These are phyloP conservation scores for Diplogasteroides magnus DNA, from an alignment of 1,140 invertebrate species.

Conservation along the genomic window DNA sequence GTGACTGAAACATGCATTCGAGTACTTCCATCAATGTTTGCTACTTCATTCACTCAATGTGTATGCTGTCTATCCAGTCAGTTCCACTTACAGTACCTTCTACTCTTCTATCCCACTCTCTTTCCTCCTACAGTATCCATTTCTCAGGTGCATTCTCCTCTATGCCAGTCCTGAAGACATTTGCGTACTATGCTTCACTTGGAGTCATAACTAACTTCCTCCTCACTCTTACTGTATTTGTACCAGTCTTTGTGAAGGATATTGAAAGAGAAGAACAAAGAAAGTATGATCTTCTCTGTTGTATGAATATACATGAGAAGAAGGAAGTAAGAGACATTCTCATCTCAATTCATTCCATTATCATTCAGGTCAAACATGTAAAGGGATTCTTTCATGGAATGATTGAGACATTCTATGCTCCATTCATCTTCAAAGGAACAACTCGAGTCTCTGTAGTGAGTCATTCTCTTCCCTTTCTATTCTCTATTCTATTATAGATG, in stretches of 20 bases:
- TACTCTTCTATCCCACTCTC: neutral
- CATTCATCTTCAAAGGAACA: neutral
- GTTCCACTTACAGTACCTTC: neutral
- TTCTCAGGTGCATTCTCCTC: neutral
- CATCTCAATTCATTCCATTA: too few relatives aligned
- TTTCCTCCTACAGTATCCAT: too few relatives aligned
- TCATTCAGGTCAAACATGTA: neutral
- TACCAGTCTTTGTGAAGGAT: neutral
- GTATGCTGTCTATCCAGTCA: neutral
- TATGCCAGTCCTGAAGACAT: neutral
- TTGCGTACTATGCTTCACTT: neutral
- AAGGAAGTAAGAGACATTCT: too few relatives aligned
- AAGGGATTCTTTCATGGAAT: too few relatives aligned
- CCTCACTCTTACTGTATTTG: neutral
- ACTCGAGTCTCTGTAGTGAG: too few relatives aligned
- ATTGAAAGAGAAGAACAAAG: neutral
- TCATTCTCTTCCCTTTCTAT: too few relatives aligned
- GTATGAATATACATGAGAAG: neutral
- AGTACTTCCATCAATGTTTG: neutral
- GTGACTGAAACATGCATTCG: neutral
- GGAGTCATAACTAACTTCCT: neutral
- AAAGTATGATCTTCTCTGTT: neutral
- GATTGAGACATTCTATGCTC: neutral
- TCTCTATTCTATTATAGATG: neutral
- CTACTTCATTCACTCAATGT: neutral